phyloP scores from a whole-genome alignment of 2,113 vertebrate species.

The Elephas maximus region DNA sequence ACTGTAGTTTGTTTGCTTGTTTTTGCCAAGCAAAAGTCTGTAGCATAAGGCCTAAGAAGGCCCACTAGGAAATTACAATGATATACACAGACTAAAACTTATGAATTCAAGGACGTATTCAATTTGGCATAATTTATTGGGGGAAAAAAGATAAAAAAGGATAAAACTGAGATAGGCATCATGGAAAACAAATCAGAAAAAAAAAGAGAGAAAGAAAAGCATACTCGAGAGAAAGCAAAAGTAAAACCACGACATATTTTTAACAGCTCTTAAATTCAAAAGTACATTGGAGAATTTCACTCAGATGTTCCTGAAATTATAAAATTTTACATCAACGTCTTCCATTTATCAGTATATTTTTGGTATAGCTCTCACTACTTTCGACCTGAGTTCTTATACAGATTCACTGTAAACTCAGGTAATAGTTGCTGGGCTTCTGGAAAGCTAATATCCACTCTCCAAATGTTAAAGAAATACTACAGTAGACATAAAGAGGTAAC shows the following conservation, averaged over 20 bases:
- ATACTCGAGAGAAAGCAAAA: neutral
- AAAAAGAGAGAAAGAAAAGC: neutral
- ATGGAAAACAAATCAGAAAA: neutral
- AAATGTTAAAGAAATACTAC: neutral
- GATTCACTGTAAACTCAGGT: neutral
- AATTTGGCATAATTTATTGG: neutral
- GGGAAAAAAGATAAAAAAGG: neutral
- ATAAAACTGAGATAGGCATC: neutral
- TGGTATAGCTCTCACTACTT: neutral
- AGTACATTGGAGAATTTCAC: neutral
- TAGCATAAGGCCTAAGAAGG: neutral
- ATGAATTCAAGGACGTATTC: neutral
- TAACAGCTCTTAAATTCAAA: conserved; percentile 7
- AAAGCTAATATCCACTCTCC: neutral
- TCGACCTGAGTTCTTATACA: neutral
- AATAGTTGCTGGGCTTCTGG: neutral
- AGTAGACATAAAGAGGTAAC: neutral
- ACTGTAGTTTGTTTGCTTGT: neutral
- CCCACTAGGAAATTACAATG: neutral
- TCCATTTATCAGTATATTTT: neutral
- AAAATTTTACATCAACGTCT: neutral
- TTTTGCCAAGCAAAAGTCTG: neutral
- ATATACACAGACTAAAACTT: neutral
- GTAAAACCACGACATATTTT: neutral
- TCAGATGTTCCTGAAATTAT: conserved; percentile 4